A percentile compares a stretch with the other conserved stretches of the same genome.
phyloP scores from a whole-genome alignment of 92 coral and sea anemone genomes.

The Ricordea florida region DNA sequence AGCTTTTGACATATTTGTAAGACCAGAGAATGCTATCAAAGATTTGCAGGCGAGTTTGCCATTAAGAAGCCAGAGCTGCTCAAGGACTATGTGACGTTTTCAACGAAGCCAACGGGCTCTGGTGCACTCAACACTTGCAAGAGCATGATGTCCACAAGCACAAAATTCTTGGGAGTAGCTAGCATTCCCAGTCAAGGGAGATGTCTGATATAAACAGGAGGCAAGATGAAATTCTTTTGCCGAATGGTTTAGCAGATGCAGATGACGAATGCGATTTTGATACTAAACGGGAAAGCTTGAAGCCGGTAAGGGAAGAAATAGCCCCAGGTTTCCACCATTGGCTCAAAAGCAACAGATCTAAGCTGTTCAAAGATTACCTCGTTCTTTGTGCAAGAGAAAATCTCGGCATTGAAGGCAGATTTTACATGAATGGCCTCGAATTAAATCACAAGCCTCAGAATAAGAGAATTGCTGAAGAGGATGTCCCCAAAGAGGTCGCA shows the following conservation, averaged over 20 bases:
- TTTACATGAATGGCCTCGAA: slow-evolving; percentile 43
- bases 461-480: background rate
- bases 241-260: too few species aligned
- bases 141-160: slow-evolving; percentile 22
- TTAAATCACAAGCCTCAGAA: slow-evolving; percentile 39
- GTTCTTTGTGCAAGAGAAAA: background rate
- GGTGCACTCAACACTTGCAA: slow-evolving; percentile 62
- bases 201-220: too few species aligned
- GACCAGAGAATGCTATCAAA: slow-evolving; percentile 35
- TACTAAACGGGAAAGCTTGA: too few species aligned
- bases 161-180: slow-evolving; percentile 25
- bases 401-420: slow-evolving; percentile 9
- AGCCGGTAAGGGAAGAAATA: too few species aligned
- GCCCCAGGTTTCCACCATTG: slow-evolving; percentile 23
- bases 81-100: slow-evolving; percentile 38
- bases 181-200: background rate
- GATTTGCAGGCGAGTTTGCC: slow-evolving; percentile 47
- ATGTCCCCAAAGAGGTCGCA: slow-evolving; percentile 20
- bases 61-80: slow-evolving; percentile 42
- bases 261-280: too few species aligned
- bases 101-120: slow-evolving; percentile 24
- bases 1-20: slow-evolving; percentile 46
- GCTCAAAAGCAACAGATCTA: slow-evolving; percentile 22
- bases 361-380: slow-evolving; percentile 25
- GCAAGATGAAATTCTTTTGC: too few species aligned